Base-by-base conservation (phyloP, 1,140 invertebrate species). In the Drosophila ercepeae region DNA sequence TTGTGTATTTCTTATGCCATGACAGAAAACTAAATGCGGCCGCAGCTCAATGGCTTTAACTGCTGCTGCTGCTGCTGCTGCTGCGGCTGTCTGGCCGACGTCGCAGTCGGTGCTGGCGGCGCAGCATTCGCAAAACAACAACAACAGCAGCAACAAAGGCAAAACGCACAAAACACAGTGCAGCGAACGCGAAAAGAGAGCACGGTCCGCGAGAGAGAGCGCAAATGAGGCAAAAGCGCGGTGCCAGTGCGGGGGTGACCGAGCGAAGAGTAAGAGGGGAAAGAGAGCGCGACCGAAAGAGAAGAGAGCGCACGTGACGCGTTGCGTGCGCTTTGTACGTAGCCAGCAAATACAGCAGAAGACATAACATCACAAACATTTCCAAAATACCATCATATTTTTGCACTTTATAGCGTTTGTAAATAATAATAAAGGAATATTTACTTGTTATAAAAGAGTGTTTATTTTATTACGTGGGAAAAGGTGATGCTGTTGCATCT, bases 11-110 rank as follows among this genome's bases (percentile, higher is more conserved):
- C 4, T 50, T 63, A 55, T 53, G 39, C 45, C 81, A 86, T 83
- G 79, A 84, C 75, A 79, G 65, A 83, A 83, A 83, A 86, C 71
- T 86, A 86, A 83, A 86, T 75, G 81, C 75, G 74, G 59, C 52
- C 55, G 57, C 60, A 58, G 65, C 57, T 84, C 64, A 73, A 46
- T 84, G 77, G 67, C 57, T 79, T 84, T 83, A 68, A 84, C 75
- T 86, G 45, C 69, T 73, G 68, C 70, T 36, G 36, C 36, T 39
- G 36, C 36, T 39, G 13, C n/a, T 39, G n/a, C 36, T 39, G 36
- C 36, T 39, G 59, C 70, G 69, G 57, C 52, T 25, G 41, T 23
- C 54, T 25, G 71, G 29, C 48, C 42, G 49, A 13, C 34, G 58
- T 69, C 76, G 71, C 46, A 25, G 61, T 52, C 50, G 27, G 46